A percentile compares a stretch with the other conserved stretches of the same genome.
Evolutionary conservation across 2,888 invertebrate species (phyloP).

Genomic region (Hemaris fuciformis): DNA sequence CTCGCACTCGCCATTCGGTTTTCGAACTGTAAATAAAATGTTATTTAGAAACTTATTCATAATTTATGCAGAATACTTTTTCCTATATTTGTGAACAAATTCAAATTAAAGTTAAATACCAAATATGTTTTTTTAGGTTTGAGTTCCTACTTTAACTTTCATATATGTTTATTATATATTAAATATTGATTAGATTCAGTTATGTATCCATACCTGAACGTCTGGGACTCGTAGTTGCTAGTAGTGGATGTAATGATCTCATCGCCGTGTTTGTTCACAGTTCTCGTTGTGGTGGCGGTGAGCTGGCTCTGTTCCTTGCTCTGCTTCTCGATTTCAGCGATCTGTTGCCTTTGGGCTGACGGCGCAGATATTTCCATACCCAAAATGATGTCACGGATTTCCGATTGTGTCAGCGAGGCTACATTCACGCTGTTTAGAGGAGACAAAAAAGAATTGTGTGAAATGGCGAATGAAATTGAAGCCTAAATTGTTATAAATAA

Average conservation of each 20-base stretch:
- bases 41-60: not conserved
- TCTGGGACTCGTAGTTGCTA: conserved; percentile 98
- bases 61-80: too few relatives aligned
- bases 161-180: too few relatives aligned
- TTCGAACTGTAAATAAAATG: conserved; percentile 86
- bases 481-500: too few relatives aligned
- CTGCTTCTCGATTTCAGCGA: conserved; percentile 99
- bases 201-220: conserved; percentile 84
- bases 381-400: conserved; percentile 99
- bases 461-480: not conserved
- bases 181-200: not conserved
- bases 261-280: conserved; percentile 99
- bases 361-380: conserved; percentile 99
- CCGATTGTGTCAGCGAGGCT: conserved; percentile 98
- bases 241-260: conserved; percentile 99
- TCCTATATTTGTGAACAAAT: too few relatives aligned
- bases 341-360: conserved; percentile 99
- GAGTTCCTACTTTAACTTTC: too few relatives aligned
- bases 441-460: not conserved
- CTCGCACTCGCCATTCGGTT: conserved; percentile 99
- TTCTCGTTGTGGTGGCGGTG: conserved; percentile 98
- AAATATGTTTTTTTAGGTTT: too few relatives aligned
- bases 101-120: too few relatives aligned
- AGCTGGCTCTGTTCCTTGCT: conserved; percentile 99
- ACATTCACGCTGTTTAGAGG: conserved; percentile 90